Evolutionary conservation across 2,888 invertebrate species (phyloP).

Genomic region (Drosophila kambysellisi): DNA sequence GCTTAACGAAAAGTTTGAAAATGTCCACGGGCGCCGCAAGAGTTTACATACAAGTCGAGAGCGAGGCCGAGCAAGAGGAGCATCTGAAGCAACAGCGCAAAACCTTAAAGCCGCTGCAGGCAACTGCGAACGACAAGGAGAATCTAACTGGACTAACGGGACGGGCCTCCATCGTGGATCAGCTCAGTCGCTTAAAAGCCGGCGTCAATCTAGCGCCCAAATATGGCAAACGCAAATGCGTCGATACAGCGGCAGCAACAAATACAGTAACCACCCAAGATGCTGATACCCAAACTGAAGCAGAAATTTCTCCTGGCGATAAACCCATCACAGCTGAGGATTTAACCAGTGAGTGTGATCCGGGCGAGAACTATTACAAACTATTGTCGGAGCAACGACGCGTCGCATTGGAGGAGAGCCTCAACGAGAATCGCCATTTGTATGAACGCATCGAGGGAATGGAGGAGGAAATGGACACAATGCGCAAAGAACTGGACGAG

Average conservation of each 20-base stretch:
- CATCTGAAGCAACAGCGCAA: slow-evolving; percentile 88
- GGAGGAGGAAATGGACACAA: slow-evolving; percentile 88
- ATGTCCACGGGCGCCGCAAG: slow-evolving; percentile 84
- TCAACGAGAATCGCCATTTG: slow-evolving; percentile 89
- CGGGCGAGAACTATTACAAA: slow-evolving; percentile 92
- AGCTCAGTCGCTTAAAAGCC: slow-evolving; percentile 86
- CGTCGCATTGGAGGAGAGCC: slow-evolving; percentile 89
- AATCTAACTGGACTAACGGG: slow-evolving; percentile 90
- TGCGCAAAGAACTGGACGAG: slow-evolving; percentile 91
- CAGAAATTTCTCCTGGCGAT: slow-evolving; percentile 21
- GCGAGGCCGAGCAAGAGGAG: slow-evolving; percentile 86
- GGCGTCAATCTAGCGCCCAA: slow-evolving; percentile 84
- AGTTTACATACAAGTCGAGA: slow-evolving; percentile 84
- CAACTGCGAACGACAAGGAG: slow-evolving; percentile 90
- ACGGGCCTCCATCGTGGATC: slow-evolving; percentile 86
- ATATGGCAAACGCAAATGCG: slow-evolving; percentile 85
- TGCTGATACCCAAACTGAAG: slow-evolving; percentile 85
- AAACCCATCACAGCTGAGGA: slow-evolving; percentile 88
- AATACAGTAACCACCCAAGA: slow-evolving; percentile 34
- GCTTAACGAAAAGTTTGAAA: slow-evolving; percentile 63
- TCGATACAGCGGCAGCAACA: slow-evolving; percentile 74
- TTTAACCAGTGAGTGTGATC: slow-evolving; percentile 89
- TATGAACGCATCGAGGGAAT: slow-evolving; percentile 86
- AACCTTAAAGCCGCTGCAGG: slow-evolving; percentile 91
- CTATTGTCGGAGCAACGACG: slow-evolving; percentile 90